Base-by-base conservation (phyloP, 92 coral and sea anemone species). In the Nematostella vectensis region DNA sequence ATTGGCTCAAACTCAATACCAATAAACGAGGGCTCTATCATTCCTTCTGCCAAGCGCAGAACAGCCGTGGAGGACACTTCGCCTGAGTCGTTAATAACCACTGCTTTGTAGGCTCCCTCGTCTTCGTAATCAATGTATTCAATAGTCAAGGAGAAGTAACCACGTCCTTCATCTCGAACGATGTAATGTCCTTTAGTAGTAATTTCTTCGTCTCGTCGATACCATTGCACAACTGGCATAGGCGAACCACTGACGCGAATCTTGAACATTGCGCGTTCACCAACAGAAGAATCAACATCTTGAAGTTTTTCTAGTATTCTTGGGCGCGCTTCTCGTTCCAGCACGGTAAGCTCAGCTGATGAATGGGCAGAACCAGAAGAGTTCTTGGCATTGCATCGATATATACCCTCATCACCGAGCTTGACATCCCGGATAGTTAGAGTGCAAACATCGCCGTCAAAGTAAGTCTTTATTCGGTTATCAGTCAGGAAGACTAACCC, bases 1-100 rank as follows among this genome's bases (percentile, higher is more conserved):
- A 93, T 58, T 25, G 96, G 87, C 26, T 93, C 96, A 29, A 63
- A 79, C 42, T 74, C 72, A 27, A 82, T 95, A 25, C 82, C 95
- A 2, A 83, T 83, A 24, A 93, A 82, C 40, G 77, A 79, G 9
- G 99, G 99, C 48, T 70, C 82, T 19, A 80, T 76, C 61, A 80
- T 78, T 15, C 79, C 72, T 64, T 77, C 70, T 30, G 82, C 95
- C 19, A 78, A 81, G 20, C 88, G 80, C 12, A 89, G 76, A 30
- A 77, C 74, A 11, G 81, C 97, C 31, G 67, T 80, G 51, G 87
- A 80, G 24, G 71, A 80, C 9, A 80, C 80, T 42, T 83, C 87
- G 4, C 97, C 97, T 9, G 74, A 83, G 16, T 73, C 77, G 50
- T 89, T 89, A 9, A 67, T 39, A 0, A 83, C 95, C 2, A 80